phyloP scores from a whole-genome alignment of 2,888 invertebrate species.

The Odontothrips loti region DNA sequence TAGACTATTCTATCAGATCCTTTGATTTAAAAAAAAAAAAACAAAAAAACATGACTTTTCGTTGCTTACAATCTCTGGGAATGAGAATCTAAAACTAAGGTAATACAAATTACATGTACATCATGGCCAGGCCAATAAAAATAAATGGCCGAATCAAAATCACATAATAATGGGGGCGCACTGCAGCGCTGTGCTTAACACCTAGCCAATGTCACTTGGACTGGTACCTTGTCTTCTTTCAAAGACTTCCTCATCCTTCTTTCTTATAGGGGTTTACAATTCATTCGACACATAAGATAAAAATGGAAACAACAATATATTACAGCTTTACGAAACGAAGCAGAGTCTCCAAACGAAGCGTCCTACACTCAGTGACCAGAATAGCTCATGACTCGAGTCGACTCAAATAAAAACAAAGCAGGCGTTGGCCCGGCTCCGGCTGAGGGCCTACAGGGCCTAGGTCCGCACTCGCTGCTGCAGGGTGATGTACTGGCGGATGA shows the following conservation, averaged over 20 bases:
- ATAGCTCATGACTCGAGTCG: conserved; percentile 21
- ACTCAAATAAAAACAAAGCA: neutral
- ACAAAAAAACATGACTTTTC: conserved; percentile 1
- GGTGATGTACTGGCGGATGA: conserved; percentile 95
- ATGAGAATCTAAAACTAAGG: neutral
- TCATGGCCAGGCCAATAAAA: conserved; percentile 7
- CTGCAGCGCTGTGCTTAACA: too few species aligned
- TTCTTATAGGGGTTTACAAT: too few species aligned
- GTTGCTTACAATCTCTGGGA: conserved; percentile 8
- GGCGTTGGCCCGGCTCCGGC: neutral
- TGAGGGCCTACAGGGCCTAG: neutral
- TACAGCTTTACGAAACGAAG: neutral
- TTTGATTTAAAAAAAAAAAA: neutral
- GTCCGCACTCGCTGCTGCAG: conserved; percentile 61
- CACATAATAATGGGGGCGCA: neutral
- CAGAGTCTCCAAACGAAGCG: neutral
- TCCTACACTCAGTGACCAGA: conserved; percentile 22
- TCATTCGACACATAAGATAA: too few species aligned
- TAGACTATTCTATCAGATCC: conserved; percentile 5
- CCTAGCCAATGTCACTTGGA: too few species aligned
- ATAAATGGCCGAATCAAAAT: conserved; percentile 17
- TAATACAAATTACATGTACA: conserved; percentile 2
- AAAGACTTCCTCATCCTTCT: too few species aligned
- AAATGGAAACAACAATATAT: too few species aligned
- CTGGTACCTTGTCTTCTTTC: too few species aligned